Conservation (phyloP, 92 coral and sea anemone species). For the Galaxea fascicularis region DNA sequence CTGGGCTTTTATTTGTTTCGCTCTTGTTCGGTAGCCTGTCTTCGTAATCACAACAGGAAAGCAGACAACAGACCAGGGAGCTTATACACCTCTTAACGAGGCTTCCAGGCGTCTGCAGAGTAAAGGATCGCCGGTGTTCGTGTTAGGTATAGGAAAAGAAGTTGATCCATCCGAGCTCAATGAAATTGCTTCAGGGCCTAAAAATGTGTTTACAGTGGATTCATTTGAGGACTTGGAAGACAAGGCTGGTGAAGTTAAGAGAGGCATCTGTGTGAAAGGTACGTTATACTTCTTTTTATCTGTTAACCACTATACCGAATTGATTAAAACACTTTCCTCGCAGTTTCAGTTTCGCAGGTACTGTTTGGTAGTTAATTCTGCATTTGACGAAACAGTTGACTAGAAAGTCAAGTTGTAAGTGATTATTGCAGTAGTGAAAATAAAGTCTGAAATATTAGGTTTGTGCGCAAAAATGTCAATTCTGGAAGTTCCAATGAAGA, state of each 20-base stretch:
- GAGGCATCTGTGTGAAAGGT: conserved; percentile 63
- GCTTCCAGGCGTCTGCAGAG: conserved; percentile 44
- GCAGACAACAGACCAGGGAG: conserved; percentile 59
- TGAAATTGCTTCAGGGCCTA: conserved; percentile 61
- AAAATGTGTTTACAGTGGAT: conserved; percentile 38
- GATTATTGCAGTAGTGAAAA: too few relatives aligned
- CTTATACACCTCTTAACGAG: conserved; percentile 38
- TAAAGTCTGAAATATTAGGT: too few relatives aligned
- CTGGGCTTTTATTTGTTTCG: background rate
- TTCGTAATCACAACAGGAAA: conserved; percentile 65
- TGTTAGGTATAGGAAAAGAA: conserved; percentile 61
- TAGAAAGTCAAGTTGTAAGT: too few relatives aligned
- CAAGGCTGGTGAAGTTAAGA: conserved; percentile 28
- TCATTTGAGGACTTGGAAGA: conserved; percentile 60
- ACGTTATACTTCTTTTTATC: background rate
- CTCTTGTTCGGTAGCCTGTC: conserved; percentile 1
- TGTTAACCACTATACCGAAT: too few relatives aligned
- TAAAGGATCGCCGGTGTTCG: conserved; percentile 56
- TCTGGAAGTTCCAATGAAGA: too few relatives aligned
- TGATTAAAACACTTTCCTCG: too few relatives aligned
- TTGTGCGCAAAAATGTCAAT: too few relatives aligned
- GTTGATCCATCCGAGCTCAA: conserved; percentile 52
- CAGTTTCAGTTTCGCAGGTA: too few relatives aligned
- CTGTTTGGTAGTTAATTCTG: too few relatives aligned
- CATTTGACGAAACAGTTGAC: too few relatives aligned